phyloP scores from a whole-genome alignment of 2,113 vertebrate genomes.

The Crocuta crocuta region DNA sequence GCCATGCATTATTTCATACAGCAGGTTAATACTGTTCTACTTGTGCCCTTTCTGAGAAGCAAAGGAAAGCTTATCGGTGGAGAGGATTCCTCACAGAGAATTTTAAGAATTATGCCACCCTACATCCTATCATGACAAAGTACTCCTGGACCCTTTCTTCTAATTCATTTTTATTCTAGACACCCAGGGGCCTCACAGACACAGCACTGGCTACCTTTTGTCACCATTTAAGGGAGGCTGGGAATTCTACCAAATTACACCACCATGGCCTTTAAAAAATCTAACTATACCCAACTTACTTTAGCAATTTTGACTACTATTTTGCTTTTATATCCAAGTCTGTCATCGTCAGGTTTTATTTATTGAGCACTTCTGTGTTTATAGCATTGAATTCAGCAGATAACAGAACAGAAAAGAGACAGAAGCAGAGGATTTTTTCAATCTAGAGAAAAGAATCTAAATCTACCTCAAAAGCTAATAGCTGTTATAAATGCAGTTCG shows the following conservation, averaged over 20 bases:
- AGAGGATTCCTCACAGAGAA: slow-evolving; percentile 44
- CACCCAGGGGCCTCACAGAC: background rate
- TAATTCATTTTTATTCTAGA: slow-evolving; percentile 66
- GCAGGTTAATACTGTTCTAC: slow-evolving; percentile 31
- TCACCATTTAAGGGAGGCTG: slow-evolving; percentile 56
- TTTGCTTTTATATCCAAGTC: slow-evolving; percentile 66
- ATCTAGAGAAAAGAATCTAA: slow-evolving; percentile 60
- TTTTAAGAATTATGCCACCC: slow-evolving; percentile 53
- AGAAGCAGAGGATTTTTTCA: slow-evolving; percentile 44
- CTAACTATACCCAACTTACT: slow-evolving; percentile 62
- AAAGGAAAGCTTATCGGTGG: slow-evolving; percentile 38
- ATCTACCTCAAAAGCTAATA: slow-evolving; percentile 67
- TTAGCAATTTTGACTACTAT: slow-evolving; percentile 44
- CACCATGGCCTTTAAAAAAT: slow-evolving; percentile 48
- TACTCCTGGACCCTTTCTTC: background rate
- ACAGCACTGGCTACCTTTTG: background rate
- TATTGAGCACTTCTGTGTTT: slow-evolving; percentile 63
- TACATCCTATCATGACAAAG: slow-evolving; percentile 28
- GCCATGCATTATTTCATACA: slow-evolving; percentile 58
- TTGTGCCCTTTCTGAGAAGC: slow-evolving; percentile 45
- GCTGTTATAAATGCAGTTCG: slow-evolving; percentile 53
- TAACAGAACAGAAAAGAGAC: background rate
- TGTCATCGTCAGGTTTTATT: slow-evolving; percentile 42
- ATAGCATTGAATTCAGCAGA: slow-evolving; percentile 62
- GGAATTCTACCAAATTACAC: slow-evolving; percentile 52